A percentile compares a stretch with the other conserved stretches of the same genome.
Evolutionary conservation across 1,140 invertebrate genomes (phyloP).

Genomic region (Eueides isabella): DNA sequence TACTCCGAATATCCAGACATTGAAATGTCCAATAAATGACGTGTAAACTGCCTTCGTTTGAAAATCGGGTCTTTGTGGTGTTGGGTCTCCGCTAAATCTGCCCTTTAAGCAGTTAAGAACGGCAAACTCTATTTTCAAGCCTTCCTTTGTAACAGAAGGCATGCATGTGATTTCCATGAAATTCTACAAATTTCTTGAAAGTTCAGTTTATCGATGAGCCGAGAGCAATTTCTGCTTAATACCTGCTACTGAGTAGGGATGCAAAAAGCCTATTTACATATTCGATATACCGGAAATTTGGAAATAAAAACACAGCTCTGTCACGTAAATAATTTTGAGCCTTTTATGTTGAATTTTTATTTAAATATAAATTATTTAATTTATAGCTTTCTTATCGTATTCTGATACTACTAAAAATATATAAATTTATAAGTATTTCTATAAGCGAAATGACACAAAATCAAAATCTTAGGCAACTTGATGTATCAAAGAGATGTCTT

Average conservation of each 20-base stretch:
- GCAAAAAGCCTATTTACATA: background rate
- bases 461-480: background rate
- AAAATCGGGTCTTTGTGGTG: background rate
- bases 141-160: background rate
- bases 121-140: background rate
- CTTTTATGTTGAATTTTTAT: background rate
- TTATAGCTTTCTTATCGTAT: no score
- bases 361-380: no score
- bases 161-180: constrained; percentile 17
- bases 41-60: background rate
- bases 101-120: constrained; percentile 12
- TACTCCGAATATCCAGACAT: background rate
- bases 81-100: background rate
- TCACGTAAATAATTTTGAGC: background rate
- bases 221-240: background rate
- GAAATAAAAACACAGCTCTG: background rate
- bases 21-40: no score
- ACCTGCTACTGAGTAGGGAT: background rate
- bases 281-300: background rate
- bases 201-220: background rate
- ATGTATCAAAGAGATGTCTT: background rate
- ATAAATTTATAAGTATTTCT: no score
- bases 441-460: background rate
- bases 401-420: no score
- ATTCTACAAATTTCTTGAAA: background rate